Evolutionary conservation across 1,140 invertebrate species (phyloP), one percentile per base, ranked within the genome.

Genomic region (Holcopasites calliopsidis): DNA sequence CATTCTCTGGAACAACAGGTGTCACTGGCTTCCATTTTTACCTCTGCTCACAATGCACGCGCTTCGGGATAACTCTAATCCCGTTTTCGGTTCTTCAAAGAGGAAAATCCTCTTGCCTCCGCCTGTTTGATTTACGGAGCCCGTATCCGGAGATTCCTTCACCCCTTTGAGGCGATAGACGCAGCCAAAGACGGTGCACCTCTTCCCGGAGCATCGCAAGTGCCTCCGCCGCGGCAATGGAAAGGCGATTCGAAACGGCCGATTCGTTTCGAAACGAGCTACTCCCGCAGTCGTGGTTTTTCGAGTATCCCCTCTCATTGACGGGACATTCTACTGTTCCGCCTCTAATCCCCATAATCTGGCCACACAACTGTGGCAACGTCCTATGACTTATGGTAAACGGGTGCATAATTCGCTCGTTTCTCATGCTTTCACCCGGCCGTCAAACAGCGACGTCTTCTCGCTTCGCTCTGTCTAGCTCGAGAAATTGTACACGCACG

Each of bases 311-410:
- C 35, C 42, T 47, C 40, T 8, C 42, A 33, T 31, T 40, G 66
- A 23, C 61, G 28, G 55, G 10, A 69, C 33, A 33, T 62, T 80
- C 79, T 35, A 80, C 72, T 55, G 38, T 50, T 50, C 47, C 52
- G 69, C 60, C 74, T 77, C 75, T 84, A 82, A 87, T 86, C 54
- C 76, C 54, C 77, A n/a, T n/a, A n/a, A n/a, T n/a, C n/a, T n/a
- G n/a, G n/a, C n/a, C n/a, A n/a, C n/a, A n/a, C n/a, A 84, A 44
- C 49, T 21, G 75, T 62, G 40, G 78, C 76, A 47, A 69, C 70
- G 52, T 79, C 54, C n/a, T 83, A 76, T 83, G 79, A 87, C 81
- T 88, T 85, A 87, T 84, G 87, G 80, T 86, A 85, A 86, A 86
- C 70, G 82, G 72, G 68, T 77, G 78, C 80, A 87, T 87, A 85